phyloP scores from a whole-genome alignment of 2,888 invertebrate species.

The Petrolisthes manimaculis region DNA sequence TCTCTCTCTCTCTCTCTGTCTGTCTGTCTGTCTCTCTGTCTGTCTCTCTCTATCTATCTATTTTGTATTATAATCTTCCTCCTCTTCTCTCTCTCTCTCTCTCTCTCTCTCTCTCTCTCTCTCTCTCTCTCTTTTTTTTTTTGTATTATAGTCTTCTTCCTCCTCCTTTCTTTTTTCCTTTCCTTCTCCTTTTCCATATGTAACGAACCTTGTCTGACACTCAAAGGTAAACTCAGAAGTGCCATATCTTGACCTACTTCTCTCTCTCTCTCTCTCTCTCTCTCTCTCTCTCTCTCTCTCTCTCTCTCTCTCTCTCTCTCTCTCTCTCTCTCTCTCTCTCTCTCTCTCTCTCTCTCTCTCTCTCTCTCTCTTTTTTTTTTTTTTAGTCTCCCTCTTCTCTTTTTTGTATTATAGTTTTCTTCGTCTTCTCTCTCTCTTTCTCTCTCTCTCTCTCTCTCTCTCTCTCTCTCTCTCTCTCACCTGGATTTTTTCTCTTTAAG shows the following conservation, averaged over 20 bases:
- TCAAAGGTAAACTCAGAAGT: too few species aligned
- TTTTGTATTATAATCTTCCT: neutral
- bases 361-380: neutral
- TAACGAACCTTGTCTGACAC: neutral
- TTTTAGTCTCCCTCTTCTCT: neutral
- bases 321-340: neutral
- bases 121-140: neutral
- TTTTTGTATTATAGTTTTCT: neutral
- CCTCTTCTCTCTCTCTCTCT: constrained; percentile 7
- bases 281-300: neutral
- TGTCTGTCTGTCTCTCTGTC: neutral
- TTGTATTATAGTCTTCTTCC: neutral
- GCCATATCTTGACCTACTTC: too few species aligned
- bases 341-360: neutral
- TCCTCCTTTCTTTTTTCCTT: neutral
- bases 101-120: constrained; percentile 18
- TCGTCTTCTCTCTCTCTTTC: neutral
- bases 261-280: too few species aligned
- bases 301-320: neutral
- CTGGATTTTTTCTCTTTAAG: too few species aligned
- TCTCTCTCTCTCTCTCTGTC: neutral
- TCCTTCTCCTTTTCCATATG: neutral
- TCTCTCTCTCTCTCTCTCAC: neutral
- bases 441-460: neutral
- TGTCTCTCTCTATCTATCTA: neutral